A percentile compares a stretch with the other conserved stretches of the same genome.
phyloP scores from a whole-genome alignment of 2,797 vertebrate genomes.

The Helostoma temminkii region DNA sequence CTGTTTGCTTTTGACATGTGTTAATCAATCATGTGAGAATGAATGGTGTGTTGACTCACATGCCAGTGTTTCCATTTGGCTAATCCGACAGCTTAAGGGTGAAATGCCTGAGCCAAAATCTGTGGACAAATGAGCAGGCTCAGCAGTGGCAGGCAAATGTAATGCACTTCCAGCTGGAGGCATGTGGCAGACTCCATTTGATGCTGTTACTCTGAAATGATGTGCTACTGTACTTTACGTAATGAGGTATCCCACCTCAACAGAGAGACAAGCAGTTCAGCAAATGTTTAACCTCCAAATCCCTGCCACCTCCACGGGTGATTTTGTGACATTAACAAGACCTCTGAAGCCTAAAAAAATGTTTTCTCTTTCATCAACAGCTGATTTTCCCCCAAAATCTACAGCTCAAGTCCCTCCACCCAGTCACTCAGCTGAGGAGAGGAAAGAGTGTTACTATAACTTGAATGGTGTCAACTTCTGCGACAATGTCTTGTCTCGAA shows the following conservation, averaged over 20 bases:
- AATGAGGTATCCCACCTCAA: not conserved
- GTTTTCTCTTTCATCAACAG: conserved; percentile 31
- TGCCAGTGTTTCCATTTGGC: conserved; percentile 85
- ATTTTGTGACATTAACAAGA: not conserved
- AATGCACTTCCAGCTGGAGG: conserved; percentile 60
- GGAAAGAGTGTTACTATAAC: conserved; percentile 86
- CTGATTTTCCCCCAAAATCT: conserved; percentile 3
- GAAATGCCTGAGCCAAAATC: conserved; percentile 76
- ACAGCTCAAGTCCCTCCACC: not conserved
- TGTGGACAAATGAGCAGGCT: conserved; percentile 77
- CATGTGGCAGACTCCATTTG: conserved; percentile 13
- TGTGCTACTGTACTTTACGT: not conserved
- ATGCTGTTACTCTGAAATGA: conserved; percentile 14
- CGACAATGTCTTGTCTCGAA: conserved; percentile 83
- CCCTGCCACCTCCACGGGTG: not conserved
- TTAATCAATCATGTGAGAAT: conserved; percentile 84
- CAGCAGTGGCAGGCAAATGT: conserved; percentile 68
- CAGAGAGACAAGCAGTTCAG: not conserved
- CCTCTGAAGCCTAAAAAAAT: conserved; percentile 14
- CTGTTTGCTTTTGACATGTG: conserved; percentile 83
- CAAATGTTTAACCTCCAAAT: not conserved
- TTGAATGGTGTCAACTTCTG: conserved; percentile 82
- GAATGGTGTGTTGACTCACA: conserved; percentile 82
- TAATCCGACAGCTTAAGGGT: conserved; percentile 78
- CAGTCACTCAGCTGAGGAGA: conserved; percentile 49